Conservation (phyloP, 2,888 invertebrate species). For the Allolobophora icterica region DNA sequence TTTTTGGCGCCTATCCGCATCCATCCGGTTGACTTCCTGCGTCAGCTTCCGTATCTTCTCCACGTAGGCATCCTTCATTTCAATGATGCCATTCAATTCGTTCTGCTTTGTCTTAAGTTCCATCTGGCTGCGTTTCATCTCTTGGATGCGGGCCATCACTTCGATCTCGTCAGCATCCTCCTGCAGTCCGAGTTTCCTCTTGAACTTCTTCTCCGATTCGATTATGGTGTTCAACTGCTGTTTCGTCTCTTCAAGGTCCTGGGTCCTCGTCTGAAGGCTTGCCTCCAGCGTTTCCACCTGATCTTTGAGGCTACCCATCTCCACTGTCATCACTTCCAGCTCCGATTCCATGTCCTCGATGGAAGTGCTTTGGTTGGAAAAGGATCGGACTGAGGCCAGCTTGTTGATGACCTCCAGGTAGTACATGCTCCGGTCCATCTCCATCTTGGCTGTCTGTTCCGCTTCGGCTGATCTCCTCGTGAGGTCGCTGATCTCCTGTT, state of each 20-base stretch:
- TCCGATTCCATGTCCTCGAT: not conserved
- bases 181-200: not conserved
- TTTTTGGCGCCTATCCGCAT: not conserved
- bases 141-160: not conserved
- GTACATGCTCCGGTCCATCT: not conserved
- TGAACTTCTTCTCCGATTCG: not conserved
- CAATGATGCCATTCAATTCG: not conserved
- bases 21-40: not conserved
- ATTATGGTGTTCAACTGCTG: not conserved
- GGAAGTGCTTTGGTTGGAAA: not conserved
- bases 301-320: not conserved
- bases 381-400: not conserved
- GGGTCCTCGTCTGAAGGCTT: not conserved
- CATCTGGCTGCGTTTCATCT: not conserved
- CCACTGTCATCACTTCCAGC: not conserved
- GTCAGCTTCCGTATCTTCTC: not conserved
- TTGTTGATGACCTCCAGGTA: not conserved
- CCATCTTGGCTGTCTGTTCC: not conserved
- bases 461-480: not conserved
- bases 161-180: not conserved
- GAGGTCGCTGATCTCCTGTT: not conserved
- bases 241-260: not conserved
- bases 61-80: not conserved
- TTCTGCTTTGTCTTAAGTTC: not conserved
- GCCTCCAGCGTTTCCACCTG: not conserved